Base-by-base conservation (phyloP, 1,140 invertebrate genomes). In the Drosophila triauraria region DNA sequence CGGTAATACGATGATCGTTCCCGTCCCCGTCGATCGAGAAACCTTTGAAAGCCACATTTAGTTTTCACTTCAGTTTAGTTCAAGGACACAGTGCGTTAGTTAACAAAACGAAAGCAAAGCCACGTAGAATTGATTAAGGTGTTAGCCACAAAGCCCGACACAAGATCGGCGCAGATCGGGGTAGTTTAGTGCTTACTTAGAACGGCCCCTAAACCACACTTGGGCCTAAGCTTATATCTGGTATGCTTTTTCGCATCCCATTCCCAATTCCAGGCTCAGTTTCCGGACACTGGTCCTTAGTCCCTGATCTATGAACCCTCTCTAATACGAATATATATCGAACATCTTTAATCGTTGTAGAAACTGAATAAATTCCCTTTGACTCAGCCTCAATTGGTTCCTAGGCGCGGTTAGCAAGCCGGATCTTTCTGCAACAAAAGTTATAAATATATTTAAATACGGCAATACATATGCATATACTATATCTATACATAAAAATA, bases 111-210 rank as follows among this genome's bases (percentile, higher is more conserved):
- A 63, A 78, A 46, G 59, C 56, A 75, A 64, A 60, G 59, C 58
- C 59, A 74, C 35, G 60, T 57, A 64, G 54, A 68, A 72, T 81
- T 76, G 61, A 70, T 47, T 79, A 70, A 58, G 51, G 47, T 56
- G 69, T 65, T 65, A 58, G 51, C 42, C 8, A 54, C 13, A 40
- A 5, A 15, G 17, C 27, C 61, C 61, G 32, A 56, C 38, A 23
- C 30, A 44, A 25, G 15, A 20, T 20, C 32, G 59, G 12, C 38
- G 35, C 20, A 43, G 13, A 65, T 57, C 17, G 7, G 27, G 17
- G 23, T 15, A 40, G 17, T 23, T 42, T 35, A 74, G 10, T 35
- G 15, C 47, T 43, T 42, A 25, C 42, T 25, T 53, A n/a, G 42
- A 59, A 48, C 48, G 25, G 64, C 69, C 17, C n/a, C 27, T 43